Conservation (phyloP, 2,113 vertebrate genomes). For the Centropus bengalensis region DNA sequence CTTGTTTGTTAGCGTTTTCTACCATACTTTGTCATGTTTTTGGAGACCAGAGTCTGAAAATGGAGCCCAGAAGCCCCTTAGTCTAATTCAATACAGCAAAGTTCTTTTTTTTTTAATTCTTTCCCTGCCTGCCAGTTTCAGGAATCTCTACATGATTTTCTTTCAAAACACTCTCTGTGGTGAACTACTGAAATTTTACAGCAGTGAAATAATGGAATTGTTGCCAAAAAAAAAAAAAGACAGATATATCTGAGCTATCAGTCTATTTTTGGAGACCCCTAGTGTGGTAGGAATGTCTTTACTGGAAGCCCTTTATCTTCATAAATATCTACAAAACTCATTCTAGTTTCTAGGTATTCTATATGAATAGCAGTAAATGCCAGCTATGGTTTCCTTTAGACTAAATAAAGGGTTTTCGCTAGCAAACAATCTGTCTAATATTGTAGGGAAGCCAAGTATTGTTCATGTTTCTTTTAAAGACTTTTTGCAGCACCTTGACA, state of each 20-base stretch:
- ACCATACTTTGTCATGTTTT: neutral
- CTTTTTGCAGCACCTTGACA: neutral
- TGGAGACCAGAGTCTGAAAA: neutral
- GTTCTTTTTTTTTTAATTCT: neutral
- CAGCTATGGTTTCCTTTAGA: neutral
- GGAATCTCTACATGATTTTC: neutral
- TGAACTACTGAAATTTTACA: neutral
- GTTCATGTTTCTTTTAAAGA: neutral
- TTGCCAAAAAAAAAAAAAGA: rapidly evolving
- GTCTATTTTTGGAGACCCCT: neutral
- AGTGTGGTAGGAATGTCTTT: neutral
- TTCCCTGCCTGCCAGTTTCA: neutral
- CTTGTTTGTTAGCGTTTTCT: neutral
- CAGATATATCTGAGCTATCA: neutral
- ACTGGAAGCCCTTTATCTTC: neutral
- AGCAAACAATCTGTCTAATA: neutral
- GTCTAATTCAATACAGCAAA: neutral
- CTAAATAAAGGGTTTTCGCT: neutral
- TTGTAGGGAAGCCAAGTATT: neutral
- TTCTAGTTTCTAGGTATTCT: neutral
- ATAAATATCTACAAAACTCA: neutral
- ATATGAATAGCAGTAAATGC: neutral
- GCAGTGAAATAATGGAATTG: neutral
- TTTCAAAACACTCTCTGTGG: neutral
- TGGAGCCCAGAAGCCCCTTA: neutral